Evolutionary conservation across 2,888 invertebrate genomes (phyloP), one percentile per base, ranked within the genome.

Genomic region (Epinotia brunnichana): DNA sequence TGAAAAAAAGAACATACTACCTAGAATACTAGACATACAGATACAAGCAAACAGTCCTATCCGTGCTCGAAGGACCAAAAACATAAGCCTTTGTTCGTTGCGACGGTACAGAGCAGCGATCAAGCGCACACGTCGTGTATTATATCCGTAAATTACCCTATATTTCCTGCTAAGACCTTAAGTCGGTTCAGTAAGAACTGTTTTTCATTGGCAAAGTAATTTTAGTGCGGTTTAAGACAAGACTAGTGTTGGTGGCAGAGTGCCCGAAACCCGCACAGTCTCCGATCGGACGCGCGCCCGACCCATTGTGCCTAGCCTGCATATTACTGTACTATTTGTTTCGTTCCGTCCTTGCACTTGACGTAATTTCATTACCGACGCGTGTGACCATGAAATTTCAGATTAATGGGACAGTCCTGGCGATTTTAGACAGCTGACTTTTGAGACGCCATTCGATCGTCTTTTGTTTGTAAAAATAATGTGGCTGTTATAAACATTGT

Each of bases 311-410:
- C 62, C 48, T 48, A n/a, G 3, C n/a, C n/a, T 41, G 44, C 48
- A 19, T n/a, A 41, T 15, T 68, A 44, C 48, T 57, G 54, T 39
- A 48, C 39, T 56, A 29, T 68, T 62, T 57, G 48, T 68, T 68
- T 57, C 53, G 39, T 59, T n/a, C n/a, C 80, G 82, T 77, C 82
- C 84, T 82, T 85, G 85, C 83, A 83, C 84, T 86, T 84, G 85
- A 81, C 79, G 66, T 64, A 68, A 69, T 72, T 73, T 70, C 68
- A 73, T 73, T 73, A 63, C 62, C 68, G 41, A n/a, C 39, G 39
- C 21, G 13, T 2, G 73, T 69, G 73, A 69, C 73, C 73, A 73
- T 29, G 68, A 57, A 2, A 29, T 11, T 1, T 19, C n/a, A 10
- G n/a, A 13, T 17, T 59, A 44, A 62, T 19, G 53, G 63, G 69